Conservation (phyloP, 2,797 vertebrate species). For the Catharus ustulatus region DNA sequence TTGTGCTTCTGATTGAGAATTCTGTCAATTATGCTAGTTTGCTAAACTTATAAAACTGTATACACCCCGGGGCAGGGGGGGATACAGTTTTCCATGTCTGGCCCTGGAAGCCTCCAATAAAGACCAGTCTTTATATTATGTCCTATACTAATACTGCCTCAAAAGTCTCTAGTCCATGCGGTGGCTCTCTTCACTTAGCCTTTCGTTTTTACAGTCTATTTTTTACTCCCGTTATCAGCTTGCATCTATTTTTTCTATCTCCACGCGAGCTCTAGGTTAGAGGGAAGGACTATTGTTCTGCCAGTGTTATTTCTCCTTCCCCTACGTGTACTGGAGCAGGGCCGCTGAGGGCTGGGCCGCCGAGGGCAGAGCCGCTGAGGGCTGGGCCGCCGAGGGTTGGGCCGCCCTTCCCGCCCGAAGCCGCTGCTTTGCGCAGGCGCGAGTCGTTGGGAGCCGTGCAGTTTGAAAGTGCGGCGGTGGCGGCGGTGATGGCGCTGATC, state of each 20-base stretch:
- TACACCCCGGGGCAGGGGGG: background rate
- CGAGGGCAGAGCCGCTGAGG: accelerated
- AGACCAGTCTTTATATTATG: background rate
- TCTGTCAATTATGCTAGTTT: background rate
- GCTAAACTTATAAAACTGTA: background rate
- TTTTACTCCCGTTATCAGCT: background rate
- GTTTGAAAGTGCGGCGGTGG: accelerated
- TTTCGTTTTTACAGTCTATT: background rate
- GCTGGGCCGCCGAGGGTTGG: accelerated
- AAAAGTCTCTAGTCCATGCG: background rate
- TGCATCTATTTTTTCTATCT: background rate
- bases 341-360: background rate
- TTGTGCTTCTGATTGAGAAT: background rate
- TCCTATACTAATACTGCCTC: background rate
- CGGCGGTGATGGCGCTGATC: no score
- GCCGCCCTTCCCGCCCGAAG: no score
- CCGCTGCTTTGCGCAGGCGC: background rate
- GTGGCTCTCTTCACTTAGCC: background rate
- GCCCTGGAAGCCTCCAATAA: background rate
- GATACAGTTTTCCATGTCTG: background rate
- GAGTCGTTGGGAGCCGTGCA: background rate
- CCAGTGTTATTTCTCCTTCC: accelerated
- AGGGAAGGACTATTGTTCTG: background rate
- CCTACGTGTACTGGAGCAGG: accelerated
- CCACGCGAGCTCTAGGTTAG: background rate